These are phyloP conservation scores for Helobdella robusta DNA, from an alignment of 2,888 invertebrate species.

Conservation along the genomic window DNA sequence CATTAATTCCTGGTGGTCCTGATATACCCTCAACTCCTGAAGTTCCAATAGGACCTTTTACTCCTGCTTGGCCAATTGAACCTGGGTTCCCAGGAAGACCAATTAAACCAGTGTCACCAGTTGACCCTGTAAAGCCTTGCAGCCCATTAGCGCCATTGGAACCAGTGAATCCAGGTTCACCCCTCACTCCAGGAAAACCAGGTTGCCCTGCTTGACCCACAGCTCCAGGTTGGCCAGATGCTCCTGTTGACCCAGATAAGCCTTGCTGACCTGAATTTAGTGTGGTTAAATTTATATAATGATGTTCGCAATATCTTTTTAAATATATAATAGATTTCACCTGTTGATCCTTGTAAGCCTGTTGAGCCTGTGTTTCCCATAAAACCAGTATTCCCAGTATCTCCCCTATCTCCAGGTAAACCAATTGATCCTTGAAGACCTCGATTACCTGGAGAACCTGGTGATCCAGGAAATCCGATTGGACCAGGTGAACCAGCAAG, in stretches of 20 bases:
- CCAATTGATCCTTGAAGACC: constrained; percentile 24
- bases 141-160: neutral
- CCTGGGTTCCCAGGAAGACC: constrained; percentile 23
- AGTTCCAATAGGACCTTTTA: constrained; percentile 20
- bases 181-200: neutral
- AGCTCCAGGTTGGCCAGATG: neutral
- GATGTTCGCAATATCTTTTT: no score
- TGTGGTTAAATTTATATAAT: no score
- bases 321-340: no score
- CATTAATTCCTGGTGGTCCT: no score
- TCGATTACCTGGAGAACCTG: constrained; percentile 16
- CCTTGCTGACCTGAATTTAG: neutral
- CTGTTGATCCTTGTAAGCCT: no score
- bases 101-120: constrained; percentile 2
- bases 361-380: constrained; percentile 6
- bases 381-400: constrained; percentile 19
- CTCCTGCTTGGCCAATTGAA: constrained; percentile 23
- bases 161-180: constrained; percentile 16
- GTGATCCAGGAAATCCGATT: neutral
- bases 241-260: neutral
- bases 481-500: neutral
- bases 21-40: no score
- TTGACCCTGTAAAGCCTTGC: neutral
- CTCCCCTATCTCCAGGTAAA: constrained; percentile 25
- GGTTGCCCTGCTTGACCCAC: no score